Evolutionary conservation across 1,140 invertebrate genomes (phyloP).

Genomic region (Rhynchophorus ferrugineus): DNA sequence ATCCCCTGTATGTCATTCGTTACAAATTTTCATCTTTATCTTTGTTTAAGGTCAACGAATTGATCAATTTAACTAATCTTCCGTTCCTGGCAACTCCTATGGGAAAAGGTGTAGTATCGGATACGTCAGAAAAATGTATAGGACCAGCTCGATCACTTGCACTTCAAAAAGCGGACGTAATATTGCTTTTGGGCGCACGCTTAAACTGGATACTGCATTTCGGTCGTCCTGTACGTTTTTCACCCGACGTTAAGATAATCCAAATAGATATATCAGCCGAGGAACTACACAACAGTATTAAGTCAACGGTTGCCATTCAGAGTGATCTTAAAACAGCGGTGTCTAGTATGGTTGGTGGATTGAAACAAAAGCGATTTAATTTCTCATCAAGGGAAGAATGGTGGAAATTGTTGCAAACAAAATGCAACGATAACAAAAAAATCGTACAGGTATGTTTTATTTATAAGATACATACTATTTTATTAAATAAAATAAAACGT

Average conservation of each 20-base stretch:
- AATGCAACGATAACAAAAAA: constrained; percentile 53
- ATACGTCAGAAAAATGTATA: constrained; percentile 69
- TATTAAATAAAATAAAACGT: no score
- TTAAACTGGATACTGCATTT: constrained; percentile 98
- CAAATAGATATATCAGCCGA: constrained; percentile 87
- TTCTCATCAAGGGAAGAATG: constrained; percentile 45
- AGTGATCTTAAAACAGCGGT: constrained; percentile 35
- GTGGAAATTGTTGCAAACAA: constrained; percentile 51
- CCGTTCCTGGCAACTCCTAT: constrained; percentile 93
- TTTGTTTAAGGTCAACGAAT: constrained; percentile 34
- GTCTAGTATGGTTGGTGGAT: constrained; percentile 39
- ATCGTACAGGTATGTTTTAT: constrained; percentile 46
- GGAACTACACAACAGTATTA: constrained; percentile 85
- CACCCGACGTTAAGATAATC: constrained; percentile 77
- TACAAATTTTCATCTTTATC: no score
- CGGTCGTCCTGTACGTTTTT: constrained; percentile 74
- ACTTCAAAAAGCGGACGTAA: constrained; percentile 78
- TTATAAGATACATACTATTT: neutral
- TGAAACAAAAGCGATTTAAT: constrained; percentile 46
- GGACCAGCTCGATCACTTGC: constrained; percentile 79
- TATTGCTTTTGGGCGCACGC: constrained; percentile 82
- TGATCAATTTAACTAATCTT: constrained; percentile 64
- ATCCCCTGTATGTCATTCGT: no score
- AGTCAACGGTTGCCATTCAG: constrained; percentile 36
- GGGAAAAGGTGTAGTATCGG: constrained; percentile 92